A percentile compares a stretch with the other conserved stretches of the same genome.
Evolutionary conservation across 2,888 invertebrate species (phyloP).

Genomic region (Agrochola lota): DNA sequence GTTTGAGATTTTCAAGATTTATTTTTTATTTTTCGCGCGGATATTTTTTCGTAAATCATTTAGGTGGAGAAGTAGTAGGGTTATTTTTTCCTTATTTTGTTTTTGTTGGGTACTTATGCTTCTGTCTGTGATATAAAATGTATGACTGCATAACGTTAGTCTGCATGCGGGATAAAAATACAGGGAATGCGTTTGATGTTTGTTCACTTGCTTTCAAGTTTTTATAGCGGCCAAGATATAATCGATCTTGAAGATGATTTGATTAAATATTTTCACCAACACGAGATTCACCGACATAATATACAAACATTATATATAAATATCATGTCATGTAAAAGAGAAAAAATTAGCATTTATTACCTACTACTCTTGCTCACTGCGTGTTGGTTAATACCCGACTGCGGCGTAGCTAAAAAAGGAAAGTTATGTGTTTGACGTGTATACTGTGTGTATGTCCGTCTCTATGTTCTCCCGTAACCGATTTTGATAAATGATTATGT

Average conservation of each 20-base stretch:
- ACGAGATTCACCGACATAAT: not conserved
- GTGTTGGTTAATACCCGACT: not conserved
- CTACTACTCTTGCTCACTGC: not conserved
- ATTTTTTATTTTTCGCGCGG: not conserved
- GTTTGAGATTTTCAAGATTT: conserved; percentile 25
- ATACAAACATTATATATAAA: too few relatives aligned
- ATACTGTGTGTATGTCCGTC: too few relatives aligned
- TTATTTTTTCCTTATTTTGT: conserved; percentile 27
- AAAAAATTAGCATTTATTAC: too few relatives aligned
- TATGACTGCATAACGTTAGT: not conserved
- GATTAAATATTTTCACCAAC: not conserved
- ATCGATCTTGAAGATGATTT: not conserved
- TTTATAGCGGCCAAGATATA: not conserved
- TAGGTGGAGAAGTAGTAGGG: not conserved
- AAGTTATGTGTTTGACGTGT: too few relatives aligned
- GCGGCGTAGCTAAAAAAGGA: too few relatives aligned
- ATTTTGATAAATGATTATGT: too few relatives aligned
- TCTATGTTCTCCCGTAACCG: too few relatives aligned
- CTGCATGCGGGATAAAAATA: not conserved
- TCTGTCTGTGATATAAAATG: conserved; percentile 13
- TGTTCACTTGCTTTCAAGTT: not conserved
- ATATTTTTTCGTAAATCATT: conserved; percentile 35
- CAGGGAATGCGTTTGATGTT: not conserved
- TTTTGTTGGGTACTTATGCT: not conserved
- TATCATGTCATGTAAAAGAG: too few relatives aligned